Evolutionary conservation across 2,888 invertebrate species (phyloP).

Genomic region (Cantharis nigra): DNA sequence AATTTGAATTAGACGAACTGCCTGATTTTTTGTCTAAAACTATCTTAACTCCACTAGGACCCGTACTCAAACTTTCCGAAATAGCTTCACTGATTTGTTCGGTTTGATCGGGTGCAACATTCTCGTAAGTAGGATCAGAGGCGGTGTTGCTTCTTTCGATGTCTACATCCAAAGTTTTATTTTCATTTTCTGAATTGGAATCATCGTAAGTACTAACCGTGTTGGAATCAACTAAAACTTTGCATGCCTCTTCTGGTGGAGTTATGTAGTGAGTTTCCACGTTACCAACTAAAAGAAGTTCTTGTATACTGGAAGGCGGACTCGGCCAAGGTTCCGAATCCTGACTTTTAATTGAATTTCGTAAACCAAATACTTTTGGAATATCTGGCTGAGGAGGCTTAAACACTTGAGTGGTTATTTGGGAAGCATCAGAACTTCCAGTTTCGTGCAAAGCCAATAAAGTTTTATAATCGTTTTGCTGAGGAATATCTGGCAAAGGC

Average conservation of each 20-base stretch:
- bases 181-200: slow-evolving; percentile 70
- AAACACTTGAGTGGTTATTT: slow-evolving; percentile 53
- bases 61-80: slow-evolving; percentile 53
- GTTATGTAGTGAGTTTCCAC: slow-evolving; percentile 81
- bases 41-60: slow-evolving; percentile 53
- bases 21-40: slow-evolving; percentile 49
- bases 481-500: slow-evolving; percentile 74
- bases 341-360: slow-evolving; percentile 58
- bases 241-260: slow-evolving; percentile 77
- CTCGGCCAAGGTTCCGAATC: slow-evolving; percentile 83
- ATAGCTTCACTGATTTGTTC: slow-evolving; percentile 51
- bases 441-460: slow-evolving; percentile 53
- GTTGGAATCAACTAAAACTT: slow-evolving; percentile 73
- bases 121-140: slow-evolving; percentile 53
- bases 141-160: slow-evolving; percentile 57
- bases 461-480: slow-evolving; percentile 44
- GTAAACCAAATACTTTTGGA: slow-evolving; percentile 53
- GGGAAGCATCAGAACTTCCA: slow-evolving; percentile 54
- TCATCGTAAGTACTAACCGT: slow-evolving; percentile 64
- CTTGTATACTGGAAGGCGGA: slow-evolving; percentile 73
- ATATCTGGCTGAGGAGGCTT: slow-evolving; percentile 50
- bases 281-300: slow-evolving; percentile 74
- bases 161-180: slow-evolving; percentile 71
- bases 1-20: slow-evolving; percentile 48
- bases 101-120: slow-evolving; percentile 43